Percentiles rank a stretch among this genome's conserved stretches.
Evolutionary conservation across 2,888 invertebrate genomes (phyloP).

Genomic region (Clistopyga incitator): DNA sequence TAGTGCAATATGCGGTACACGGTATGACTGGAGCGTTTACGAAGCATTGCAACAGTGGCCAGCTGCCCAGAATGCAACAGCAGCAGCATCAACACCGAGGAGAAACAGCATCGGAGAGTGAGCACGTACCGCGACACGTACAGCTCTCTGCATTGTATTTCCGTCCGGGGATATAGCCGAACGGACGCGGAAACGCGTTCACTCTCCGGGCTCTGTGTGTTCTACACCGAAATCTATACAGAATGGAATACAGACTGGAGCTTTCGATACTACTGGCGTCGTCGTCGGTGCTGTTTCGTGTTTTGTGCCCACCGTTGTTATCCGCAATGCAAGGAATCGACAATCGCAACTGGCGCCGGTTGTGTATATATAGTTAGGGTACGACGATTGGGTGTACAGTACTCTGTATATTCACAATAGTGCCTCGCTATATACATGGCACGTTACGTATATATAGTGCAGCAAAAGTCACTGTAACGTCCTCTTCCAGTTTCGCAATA

Average conservation of each 20-base stretch:
- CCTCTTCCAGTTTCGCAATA: conserved; percentile 2
- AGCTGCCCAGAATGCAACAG: conserved; percentile 36
- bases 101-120: conserved; percentile 10
- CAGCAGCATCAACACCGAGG: conserved; percentile 23
- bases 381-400: conserved; percentile 2
- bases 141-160: conserved; percentile 63
- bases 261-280: conserved; percentile 35
- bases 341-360: conserved; percentile 78
- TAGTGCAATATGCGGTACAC: background rate
- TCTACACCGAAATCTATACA: conserved; percentile 26
- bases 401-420: conserved; percentile 10
- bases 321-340: conserved; percentile 79
- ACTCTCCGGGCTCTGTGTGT: conserved; percentile 15
- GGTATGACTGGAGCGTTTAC: conserved; percentile 22
- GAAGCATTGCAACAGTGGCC: conserved; percentile 26
- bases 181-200: conserved; percentile 56
- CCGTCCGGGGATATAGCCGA: conserved; percentile 56
- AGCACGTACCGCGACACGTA: conserved; percentile 66
- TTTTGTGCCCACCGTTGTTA: conserved; percentile 73
- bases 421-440: background rate
- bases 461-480: background rate
- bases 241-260: conserved; percentile 25
- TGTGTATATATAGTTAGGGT: conserved; percentile 34
- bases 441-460: background rate
- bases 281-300: conserved; percentile 14